phyloP scores from a whole-genome alignment of 2,888 invertebrate genomes.

The Allophyes oxyacanthae region DNA sequence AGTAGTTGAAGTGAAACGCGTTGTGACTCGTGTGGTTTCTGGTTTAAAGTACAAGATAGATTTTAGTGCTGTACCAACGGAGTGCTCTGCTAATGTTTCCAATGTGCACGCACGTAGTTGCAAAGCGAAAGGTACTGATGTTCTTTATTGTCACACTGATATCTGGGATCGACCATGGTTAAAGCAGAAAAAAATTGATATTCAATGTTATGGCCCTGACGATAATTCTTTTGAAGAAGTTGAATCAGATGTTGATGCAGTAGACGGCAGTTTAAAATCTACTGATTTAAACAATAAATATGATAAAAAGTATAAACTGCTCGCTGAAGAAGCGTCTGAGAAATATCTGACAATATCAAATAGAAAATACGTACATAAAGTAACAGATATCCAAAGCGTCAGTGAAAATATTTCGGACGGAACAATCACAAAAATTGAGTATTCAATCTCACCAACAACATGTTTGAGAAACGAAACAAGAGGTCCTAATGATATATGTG shows the following conservation, averaged over 20 bases:
- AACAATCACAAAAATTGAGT: conserved; percentile 70
- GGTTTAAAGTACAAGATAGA: conserved; percentile 49
- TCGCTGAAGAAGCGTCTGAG: conserved; percentile 44
- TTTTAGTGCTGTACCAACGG: conserved; percentile 47
- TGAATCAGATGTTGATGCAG: conserved; percentile 9
- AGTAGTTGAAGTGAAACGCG: conserved; percentile 32
- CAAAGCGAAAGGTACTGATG: conserved; percentile 15
- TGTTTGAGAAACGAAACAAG: conserved; percentile 51
- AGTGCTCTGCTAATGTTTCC: conserved; percentile 37
- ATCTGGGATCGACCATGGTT: conserved; percentile 46
- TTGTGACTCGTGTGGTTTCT: conserved; percentile 39
- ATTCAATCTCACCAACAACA: conserved; percentile 59
- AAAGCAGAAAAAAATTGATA: conserved; percentile 53
- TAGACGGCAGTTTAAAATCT: background rate
- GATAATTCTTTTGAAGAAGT: conserved; percentile 12
- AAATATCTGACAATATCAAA: conserved; percentile 54
- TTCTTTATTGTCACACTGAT: conserved; percentile 37
- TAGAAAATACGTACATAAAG: conserved; percentile 66
- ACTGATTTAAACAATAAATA: conserved; percentile 1
- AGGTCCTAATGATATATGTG: conserved; percentile 50
- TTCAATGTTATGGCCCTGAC: conserved; percentile 63
- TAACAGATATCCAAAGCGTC: conserved; percentile 75
- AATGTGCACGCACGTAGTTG: conserved; percentile 35
- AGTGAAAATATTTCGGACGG: conserved; percentile 88
- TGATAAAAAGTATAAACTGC: conserved; percentile 10